Evolutionary conservation across 2,113 vertebrate genomes (phyloP).

Genomic region (Aptenodytes patagonicus): DNA sequence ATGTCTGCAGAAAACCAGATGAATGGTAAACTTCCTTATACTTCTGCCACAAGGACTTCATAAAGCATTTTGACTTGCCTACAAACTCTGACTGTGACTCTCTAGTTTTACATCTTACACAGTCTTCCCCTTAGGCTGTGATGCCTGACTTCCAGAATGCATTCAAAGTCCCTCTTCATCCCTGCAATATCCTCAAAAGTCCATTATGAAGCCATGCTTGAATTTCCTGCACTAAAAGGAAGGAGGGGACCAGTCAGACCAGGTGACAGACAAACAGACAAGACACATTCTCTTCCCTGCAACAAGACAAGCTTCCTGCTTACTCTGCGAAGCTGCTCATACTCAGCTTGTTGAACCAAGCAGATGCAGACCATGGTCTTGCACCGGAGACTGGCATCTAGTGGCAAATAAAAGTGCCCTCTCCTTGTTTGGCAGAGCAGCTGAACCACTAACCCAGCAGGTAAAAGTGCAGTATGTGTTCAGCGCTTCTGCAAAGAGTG

Average conservation of each 20-base stretch:
- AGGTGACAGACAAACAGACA: background rate
- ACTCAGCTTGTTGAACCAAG: background rate
- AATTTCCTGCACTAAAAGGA: background rate
- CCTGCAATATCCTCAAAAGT: background rate
- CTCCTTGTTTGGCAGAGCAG: background rate
- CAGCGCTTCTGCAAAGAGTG: background rate
- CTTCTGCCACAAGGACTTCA: background rate
- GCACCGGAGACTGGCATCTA: background rate
- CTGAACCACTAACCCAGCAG: background rate
- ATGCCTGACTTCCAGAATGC: background rate
- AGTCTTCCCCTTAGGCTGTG: background rate
- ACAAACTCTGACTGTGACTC: background rate
- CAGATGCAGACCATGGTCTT: background rate
- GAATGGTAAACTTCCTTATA: background rate
- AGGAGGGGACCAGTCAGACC: background rate
- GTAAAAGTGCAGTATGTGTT: background rate
- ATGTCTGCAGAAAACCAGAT: slow-evolving; percentile 5
- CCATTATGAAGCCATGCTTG: background rate
- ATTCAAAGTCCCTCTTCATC: background rate
- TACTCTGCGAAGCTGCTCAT: background rate
- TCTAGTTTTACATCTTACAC: background rate
- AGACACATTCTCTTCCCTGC: background rate
- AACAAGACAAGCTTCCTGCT: background rate
- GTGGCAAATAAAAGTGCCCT: background rate
- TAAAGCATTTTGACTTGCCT: background rate